phyloP scores from a whole-genome alignment of 2,797 vertebrate species.

The Anguilla obscura region DNA sequence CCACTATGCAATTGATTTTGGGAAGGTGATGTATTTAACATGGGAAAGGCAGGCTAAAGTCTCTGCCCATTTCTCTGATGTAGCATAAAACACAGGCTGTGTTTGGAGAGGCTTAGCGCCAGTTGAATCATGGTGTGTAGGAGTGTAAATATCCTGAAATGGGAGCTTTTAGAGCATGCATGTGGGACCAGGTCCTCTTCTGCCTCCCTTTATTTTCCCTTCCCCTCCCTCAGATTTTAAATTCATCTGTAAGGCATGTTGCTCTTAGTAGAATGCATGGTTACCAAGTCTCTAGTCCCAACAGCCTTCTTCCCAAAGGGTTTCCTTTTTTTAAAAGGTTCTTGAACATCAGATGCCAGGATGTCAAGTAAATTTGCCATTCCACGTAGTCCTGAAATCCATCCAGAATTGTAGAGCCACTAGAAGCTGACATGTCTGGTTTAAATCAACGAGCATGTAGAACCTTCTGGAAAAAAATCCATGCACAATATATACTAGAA shows the following conservation, averaged over 20 bases:
- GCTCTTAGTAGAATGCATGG: not conserved
- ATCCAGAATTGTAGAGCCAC: not conserved
- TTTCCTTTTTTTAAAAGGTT: not conserved
- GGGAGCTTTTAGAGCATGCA: conserved; percentile 52
- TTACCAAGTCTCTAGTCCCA: not conserved
- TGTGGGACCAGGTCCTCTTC: conserved; percentile 49
- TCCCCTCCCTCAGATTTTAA: conserved; percentile 27
- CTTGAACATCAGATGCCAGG: not conserved
- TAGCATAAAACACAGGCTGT: conserved; percentile 33
- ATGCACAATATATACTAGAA: not conserved
- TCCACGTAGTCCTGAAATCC: not conserved
- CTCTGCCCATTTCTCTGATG: conserved; percentile 38
- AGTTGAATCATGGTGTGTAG: conserved; percentile 60
- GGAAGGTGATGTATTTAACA: not conserved
- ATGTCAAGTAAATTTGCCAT: conserved; percentile 2
- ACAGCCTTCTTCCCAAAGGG: not conserved
- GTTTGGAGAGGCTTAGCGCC: conserved; percentile 45
- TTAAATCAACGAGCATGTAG: not conserved
- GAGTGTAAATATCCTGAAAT: conserved; percentile 60
- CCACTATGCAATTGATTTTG: not conserved
- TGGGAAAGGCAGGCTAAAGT: not conserved
- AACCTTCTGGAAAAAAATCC: not conserved
- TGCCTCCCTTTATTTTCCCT: conserved; percentile 36
- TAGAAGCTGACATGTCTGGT: not conserved
- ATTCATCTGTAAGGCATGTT: not conserved